Base-by-base conservation (phyloP, 2,797 vertebrate species). In the Rhinichthys osculus region DNA sequence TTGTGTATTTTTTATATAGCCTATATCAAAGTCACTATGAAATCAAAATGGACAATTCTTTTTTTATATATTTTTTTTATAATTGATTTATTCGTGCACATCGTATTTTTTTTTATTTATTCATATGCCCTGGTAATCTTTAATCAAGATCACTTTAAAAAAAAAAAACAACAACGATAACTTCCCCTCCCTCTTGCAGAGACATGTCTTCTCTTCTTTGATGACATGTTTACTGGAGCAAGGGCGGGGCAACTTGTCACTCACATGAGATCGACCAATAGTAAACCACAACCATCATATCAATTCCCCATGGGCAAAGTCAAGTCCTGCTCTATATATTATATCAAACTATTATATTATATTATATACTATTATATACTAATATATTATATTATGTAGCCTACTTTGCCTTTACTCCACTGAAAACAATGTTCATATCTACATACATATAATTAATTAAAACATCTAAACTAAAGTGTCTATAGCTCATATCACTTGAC, bases 311-410 rank as follows among this genome's bases (percentile, higher is more conserved):
- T 23, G 21, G 54, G 21, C 21, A 57, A 57, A 23, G 21, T 57
- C 21, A 23, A 57, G 21, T 57, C 21, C 54, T 57, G 19, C 52
- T 21, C 19, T 54, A 54, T 50, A 44, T 44, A 16, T 50, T 47
- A 47, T 44, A 13, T 44, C 13, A 44, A n/a, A n/a, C n/a, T 44
- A 13, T 13, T 44, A 47, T 13, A 13, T 44, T 44, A 44, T 44
- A 4, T 44, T 44, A 44, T 44, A 13, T 44, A 4, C 11, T 44
- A 11, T 44, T 52, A 27, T n/a, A n/a, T n/a, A n/a, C n/a, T n/a
- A n/a, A 0, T 35, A 7, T 54, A 0, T 17, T 10, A 23, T n/a
- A 4, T 23, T 9, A n/a, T n/a, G 1, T 47, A 14, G 17, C 5
- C 47, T 21, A 23, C 8, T 23, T 23, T 30, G 62, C 2, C n/a